Evolutionary conservation across 1,140 invertebrate species (phyloP), one percentile per base, ranked within the genome.

Genomic region (Leptestheria dahalacensis): DNA sequence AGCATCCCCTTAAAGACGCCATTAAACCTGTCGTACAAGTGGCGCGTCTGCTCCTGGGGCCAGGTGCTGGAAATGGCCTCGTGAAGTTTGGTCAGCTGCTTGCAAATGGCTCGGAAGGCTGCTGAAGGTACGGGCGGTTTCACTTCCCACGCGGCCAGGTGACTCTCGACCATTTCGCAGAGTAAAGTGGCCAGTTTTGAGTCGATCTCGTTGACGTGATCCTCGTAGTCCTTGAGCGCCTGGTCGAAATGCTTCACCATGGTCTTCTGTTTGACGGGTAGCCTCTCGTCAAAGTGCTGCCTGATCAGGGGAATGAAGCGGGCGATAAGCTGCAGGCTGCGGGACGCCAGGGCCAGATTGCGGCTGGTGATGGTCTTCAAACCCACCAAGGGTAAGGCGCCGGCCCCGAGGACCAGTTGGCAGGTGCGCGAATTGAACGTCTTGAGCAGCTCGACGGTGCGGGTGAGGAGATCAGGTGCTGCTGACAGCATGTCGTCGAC

Each of bases 301-400:
- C 71, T 68, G 3, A 79, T 67, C 48, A 47, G 61, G n/a, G 77
- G 78, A 64, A 80, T 71, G 63, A 75, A 76, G 57, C 65, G 62
- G 3, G 72, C 67, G 48, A 96, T 78, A 12, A 83, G 66, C 83
- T 68, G 94, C 70, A 73, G 86, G 58, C 78, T 93, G 62, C 95
- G 78, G 9, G 88, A 90, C 0, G 92, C 88, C 61, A 98, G 73
- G 9, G 91, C 93, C 61, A 98, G 75, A 76, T 95, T 97, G 47
- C 86, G 89, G 62, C 87, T 93, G 0, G 91, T 94, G 52, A 99
- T 99, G 48, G 91, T 96, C 75, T 96, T 97, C 47, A 98, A 74
- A 1, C 94, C 93, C 18, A 91, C 91, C 61, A 91, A 84, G 68
- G 91, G 85, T 67, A 97, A 81, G 1, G 96, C 94, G 28, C 92